phyloP scores from a whole-genome alignment of 1,140 invertebrate species.

The Streblospio benedicti region DNA sequence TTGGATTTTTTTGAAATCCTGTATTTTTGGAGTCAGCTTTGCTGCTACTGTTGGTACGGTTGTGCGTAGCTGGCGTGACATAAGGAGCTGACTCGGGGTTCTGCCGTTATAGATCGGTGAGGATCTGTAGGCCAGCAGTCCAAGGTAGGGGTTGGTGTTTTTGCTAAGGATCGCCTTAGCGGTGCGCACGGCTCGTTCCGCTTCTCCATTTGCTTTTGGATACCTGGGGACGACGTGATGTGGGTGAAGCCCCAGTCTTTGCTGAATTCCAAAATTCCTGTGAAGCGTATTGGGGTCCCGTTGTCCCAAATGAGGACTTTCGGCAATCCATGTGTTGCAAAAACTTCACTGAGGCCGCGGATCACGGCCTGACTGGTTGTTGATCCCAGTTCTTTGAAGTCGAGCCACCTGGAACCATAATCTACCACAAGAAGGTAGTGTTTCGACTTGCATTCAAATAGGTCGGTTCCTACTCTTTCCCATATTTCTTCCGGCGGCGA shows the following conservation, averaged over 20 bases:
- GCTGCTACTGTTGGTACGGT: too few species aligned
- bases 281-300: slow-evolving; percentile 35
- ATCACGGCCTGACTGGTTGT: too few species aligned
- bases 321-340: slow-evolving; percentile 16
- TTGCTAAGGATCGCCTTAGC: slow-evolving; percentile 7
- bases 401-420: background rate
- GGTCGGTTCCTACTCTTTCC: background rate
- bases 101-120: slow-evolving; percentile 15
- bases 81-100: slow-evolving; percentile 18
- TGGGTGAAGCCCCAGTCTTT: slow-evolving; percentile 39
- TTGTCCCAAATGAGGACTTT: slow-evolving; percentile 28
- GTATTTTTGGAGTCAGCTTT: too few species aligned
- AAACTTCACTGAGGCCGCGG: too few species aligned
- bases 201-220: slow-evolving; percentile 11
- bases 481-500: too few species aligned
- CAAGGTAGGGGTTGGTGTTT: slow-evolving; percentile 13
- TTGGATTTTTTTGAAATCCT: too few species aligned
- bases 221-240: slow-evolving; percentile 27
- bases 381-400: background rate
- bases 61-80: slow-evolving; percentile 17
- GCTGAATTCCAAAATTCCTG: slow-evolving; percentile 39
- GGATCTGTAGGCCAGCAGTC: slow-evolving; percentile 14
- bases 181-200: slow-evolving; percentile 12
- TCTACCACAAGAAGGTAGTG: background rate
- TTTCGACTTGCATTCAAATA: background rate